These are phyloP conservation scores for Sciurus niger DNA, from an alignment of 2,113 vertebrate genomes.

Conservation along the genomic window DNA sequence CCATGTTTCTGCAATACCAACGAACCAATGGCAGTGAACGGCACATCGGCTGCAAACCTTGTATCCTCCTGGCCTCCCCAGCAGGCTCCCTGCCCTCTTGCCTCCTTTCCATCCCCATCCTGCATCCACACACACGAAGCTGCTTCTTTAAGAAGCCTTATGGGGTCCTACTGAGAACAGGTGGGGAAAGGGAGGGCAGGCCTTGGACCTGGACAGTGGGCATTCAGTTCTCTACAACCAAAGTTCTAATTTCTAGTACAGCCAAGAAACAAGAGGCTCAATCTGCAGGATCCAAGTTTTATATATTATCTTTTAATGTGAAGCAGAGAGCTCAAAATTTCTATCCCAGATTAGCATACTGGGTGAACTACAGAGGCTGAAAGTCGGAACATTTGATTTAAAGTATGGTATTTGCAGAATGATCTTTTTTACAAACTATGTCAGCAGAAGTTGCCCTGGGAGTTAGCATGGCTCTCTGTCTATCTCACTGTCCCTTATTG, in stretches of 20 bases:
- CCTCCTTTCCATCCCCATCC: background rate
- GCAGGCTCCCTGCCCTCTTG: constrained; percentile 47
- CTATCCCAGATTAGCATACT: background rate
- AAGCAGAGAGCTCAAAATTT: background rate
- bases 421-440: background rate
- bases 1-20: constrained; percentile 66
- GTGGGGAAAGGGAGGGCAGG: background rate
- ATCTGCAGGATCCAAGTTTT: background rate
- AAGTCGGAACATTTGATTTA: background rate
- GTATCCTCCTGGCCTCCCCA: constrained; percentile 11
- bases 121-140: background rate
- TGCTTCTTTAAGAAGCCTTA: background rate
- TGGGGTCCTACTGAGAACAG: background rate
- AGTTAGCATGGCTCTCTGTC: background rate
- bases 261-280: background rate
- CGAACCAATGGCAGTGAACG: constrained; percentile 23
- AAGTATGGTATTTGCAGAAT: background rate
- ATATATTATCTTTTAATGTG: background rate
- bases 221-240: background rate
- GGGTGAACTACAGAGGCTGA: background rate
- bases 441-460: background rate
- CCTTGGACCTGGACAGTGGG: background rate
- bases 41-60: background rate
- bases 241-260: background rate
- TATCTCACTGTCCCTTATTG: background rate